Base-by-base conservation (phyloP, 2,113 vertebrate species). In the Erpornis zantholeuca region DNA sequence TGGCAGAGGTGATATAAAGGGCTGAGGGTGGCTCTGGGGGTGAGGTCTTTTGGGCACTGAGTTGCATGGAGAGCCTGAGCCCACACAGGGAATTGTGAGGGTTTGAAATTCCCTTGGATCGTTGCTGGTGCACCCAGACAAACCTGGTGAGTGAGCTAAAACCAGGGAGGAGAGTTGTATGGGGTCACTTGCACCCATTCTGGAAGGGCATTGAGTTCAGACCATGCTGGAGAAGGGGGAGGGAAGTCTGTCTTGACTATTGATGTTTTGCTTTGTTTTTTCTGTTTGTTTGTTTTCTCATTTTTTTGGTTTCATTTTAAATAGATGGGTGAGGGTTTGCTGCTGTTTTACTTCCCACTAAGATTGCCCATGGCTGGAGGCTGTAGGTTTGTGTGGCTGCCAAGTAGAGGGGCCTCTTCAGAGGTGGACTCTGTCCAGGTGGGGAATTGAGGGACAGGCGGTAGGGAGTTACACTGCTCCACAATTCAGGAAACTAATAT, bases 61-160 rank as follows among this genome's bases (percentile, higher is more conserved):
- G 13, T 1, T 63, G 12, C 1, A 3, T 3, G 7, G 31, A 33
- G 33, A 13, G 6, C 1, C 5, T 31, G 7, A 17, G 7, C 2
- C 7, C n/a, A 35, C 9, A 16, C 4, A 29, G 9, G 4, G 7
- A 4, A 82, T 8, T 4, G 15, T 50, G 29, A 80, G 38, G 21
- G 40, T 9, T 38, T 17, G 29, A 23, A 36, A 19, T 3, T 29
- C 4, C 6, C 7, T 69, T 70, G n/a, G 13, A 35, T 6, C 5
- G 4, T 22, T 36, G 22, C 13, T 33, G 28, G 5, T 35, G 3
- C 3, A 14, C 20, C 16, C 12, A 7, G 5, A 16, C 14, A 60
- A 64, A 78, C 29, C 16, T 28, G 47, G n/a, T 85, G 53, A 60
- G 60, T 60, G 28, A 9, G 10, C 56, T 70, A 42, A 75, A 61